Evolutionary conservation across 2,113 vertebrate species (phyloP).

Genomic region (Crotalus helleri): DNA sequence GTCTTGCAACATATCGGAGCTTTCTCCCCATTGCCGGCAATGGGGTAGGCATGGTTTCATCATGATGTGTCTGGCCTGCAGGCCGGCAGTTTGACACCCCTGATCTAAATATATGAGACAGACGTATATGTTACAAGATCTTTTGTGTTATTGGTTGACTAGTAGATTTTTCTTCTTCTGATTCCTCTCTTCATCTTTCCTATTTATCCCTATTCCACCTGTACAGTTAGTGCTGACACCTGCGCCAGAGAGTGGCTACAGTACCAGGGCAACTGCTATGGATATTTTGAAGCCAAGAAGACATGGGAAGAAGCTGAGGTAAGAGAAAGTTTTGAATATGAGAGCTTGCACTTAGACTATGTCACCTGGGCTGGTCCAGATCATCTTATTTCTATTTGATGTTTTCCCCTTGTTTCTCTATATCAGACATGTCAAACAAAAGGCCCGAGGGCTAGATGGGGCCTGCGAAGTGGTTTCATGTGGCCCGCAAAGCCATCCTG

Average conservation of each 20-base stretch:
- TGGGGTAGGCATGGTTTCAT: too few species aligned
- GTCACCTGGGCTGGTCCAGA: not conserved
- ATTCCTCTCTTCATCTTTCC: not conserved
- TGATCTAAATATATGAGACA: not conserved
- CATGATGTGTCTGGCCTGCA: too few species aligned
- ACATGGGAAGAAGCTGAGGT: slow-evolving; percentile 14
- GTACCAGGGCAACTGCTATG: slow-evolving; percentile 13
- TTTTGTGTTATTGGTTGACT: too few species aligned
- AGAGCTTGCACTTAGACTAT: not conserved
- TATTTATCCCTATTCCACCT: not conserved
- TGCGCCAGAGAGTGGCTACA: slow-evolving; percentile 13
- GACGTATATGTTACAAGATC: too few species aligned
- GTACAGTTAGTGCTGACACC: not conserved
- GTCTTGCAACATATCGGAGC: too few species aligned
- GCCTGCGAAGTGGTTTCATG: too few species aligned
- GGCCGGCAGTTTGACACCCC: too few species aligned
- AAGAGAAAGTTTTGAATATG: not conserved
- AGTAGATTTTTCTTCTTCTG: not conserved
- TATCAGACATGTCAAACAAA: too few species aligned
- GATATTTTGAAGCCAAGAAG: not conserved
- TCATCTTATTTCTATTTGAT: not conserved
- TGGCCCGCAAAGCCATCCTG: too few species aligned
- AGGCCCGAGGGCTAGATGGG: too few species aligned
- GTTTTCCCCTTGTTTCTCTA: not conserved
- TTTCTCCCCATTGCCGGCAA: too few species aligned